Evolutionary conservation across 2,888 invertebrate genomes (phyloP).

Genomic region (Podabrus alpinus): DNA sequence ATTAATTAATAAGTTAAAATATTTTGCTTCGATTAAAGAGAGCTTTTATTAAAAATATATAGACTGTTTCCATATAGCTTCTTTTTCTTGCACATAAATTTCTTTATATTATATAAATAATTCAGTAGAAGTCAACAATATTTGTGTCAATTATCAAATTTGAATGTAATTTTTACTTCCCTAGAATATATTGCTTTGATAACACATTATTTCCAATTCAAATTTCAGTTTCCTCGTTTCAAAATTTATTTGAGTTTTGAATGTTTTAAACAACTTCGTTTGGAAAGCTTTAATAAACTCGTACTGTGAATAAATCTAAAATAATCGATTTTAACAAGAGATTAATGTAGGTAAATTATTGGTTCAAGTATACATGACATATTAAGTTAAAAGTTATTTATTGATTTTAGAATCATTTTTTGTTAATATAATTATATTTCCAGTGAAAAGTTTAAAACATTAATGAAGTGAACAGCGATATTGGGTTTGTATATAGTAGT

Average conservation of each 20-base stretch:
- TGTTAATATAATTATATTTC: not conserved
- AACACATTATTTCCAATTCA: not conserved
- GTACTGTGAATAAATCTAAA: not conserved
- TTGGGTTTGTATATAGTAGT: too few species aligned
- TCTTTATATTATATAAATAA: not conserved
- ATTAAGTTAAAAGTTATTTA: not conserved
- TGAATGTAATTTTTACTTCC: not conserved
- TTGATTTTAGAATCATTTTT: not conserved
- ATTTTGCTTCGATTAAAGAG: not conserved
- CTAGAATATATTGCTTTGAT: not conserved
- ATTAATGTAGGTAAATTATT: not conserved
- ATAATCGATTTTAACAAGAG: not conserved
- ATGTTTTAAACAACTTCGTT: not conserved
- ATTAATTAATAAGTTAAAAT: not conserved
- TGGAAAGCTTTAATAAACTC: not conserved
- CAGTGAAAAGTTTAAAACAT: not conserved
- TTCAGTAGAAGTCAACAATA: not conserved
- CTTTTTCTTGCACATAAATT: not conserved
- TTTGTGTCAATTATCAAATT: not conserved
- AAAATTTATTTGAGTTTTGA: not conserved
- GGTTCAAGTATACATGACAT: not conserved
- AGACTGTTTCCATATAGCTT: not conserved
- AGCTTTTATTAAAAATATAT: not conserved
- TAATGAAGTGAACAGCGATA: not conserved
- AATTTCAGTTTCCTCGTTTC: not conserved